Percentiles rank a stretch among this genome's conserved stretches.
Evolutionary conservation across 2,888 invertebrate genomes (phyloP).

Genomic region (Rhagium mordax): DNA sequence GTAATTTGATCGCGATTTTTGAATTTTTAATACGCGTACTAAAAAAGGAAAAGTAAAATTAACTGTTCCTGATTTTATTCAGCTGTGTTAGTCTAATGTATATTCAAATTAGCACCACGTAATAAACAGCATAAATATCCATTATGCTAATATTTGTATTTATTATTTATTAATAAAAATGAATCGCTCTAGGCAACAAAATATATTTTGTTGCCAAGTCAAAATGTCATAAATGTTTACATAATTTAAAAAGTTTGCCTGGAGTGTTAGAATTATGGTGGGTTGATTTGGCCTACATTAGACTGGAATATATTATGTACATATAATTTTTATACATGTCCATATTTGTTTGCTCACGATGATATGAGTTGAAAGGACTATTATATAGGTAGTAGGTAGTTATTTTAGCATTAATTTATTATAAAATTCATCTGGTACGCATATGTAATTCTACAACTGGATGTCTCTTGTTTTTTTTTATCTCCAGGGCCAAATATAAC

Average conservation of each 20-base stretch:
- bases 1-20: too few species aligned
- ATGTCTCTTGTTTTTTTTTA: not conserved
- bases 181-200: not conserved
- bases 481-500: not conserved
- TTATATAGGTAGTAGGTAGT: conserved; percentile 4
- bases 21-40: too few species aligned
- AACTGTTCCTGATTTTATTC: too few species aligned
- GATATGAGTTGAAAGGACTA: conserved; percentile 3
- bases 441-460: not conserved
- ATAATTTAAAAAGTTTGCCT: not conserved
- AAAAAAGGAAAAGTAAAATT: too few species aligned
- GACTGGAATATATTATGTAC: not conserved
- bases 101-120: not conserved
- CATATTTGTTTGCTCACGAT: conserved; percentile 4
- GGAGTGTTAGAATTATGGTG: not conserved
- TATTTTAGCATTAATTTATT: not conserved
- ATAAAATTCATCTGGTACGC: not conserved
- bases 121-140: not conserved
- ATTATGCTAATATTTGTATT: not conserved
- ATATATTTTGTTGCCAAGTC: not conserved
- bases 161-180: not conserved
- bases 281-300: conserved; percentile 27
- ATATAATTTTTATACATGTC: conserved; percentile 3
- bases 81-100: too few species aligned
- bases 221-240: not conserved